Percentiles rank a stretch among this genome's conserved stretches.
phyloP scores from a whole-genome alignment of 1,140 invertebrate genomes.

The Ganaspis sp. region DNA sequence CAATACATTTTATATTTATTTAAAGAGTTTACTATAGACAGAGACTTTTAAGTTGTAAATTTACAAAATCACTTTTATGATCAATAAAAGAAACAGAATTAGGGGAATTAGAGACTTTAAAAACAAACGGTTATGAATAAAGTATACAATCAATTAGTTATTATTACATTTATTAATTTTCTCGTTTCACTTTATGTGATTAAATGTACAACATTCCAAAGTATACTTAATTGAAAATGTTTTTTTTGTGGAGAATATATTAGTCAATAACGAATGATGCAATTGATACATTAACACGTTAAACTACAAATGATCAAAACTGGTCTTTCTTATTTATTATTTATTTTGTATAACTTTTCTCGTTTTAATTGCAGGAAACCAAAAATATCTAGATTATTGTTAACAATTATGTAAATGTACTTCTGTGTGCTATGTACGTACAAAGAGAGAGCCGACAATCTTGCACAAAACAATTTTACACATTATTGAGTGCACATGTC shows the following conservation, averaged over 20 bases:
- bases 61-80: too few species aligned
- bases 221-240: background rate
- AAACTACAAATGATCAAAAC: background rate
- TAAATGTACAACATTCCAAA: background rate
- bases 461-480: background rate
- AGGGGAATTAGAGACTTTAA: too few species aligned
- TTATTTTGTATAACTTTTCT: background rate
- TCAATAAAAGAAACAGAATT: too few species aligned
- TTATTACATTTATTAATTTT: too few species aligned
- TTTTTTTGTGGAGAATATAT: background rate
- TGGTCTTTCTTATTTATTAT: background rate
- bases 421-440: background rate
- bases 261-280: background rate
- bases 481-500: background rate
- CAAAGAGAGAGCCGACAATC: background rate
- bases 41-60: too few species aligned
- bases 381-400: background rate
- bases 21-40: too few species aligned
- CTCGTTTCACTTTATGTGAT: background rate
- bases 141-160: too few species aligned
- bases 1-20: too few species aligned
- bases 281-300: background rate
- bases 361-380: background rate
- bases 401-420: background rate
- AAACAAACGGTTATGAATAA: too few species aligned